Evolutionary conservation across 2,888 invertebrate genomes (phyloP).

Genomic region (Lydus trimaculatus): DNA sequence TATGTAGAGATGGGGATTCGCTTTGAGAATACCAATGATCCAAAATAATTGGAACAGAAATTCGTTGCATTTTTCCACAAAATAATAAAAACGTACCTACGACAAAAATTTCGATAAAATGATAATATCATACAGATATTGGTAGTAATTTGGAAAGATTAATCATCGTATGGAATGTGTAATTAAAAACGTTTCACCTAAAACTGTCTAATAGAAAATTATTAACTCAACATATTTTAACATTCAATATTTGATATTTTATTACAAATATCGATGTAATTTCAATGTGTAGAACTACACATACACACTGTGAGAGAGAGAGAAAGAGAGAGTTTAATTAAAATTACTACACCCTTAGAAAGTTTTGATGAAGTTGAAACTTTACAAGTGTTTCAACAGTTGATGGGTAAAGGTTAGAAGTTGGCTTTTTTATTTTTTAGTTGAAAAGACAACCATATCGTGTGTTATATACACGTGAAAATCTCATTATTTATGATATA

Average conservation of each 20-base stretch:
- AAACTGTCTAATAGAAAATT: not conserved
- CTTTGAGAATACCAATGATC: not conserved
- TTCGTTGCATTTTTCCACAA: not conserved
- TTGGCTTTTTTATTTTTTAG: not conserved
- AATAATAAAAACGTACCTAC: too few relatives aligned
- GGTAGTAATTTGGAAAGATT: not conserved
- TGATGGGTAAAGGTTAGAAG: not conserved
- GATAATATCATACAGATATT: not conserved
- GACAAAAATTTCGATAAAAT: constrained; percentile 1
- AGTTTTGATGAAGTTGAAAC: not conserved
- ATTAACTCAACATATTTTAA: not conserved
- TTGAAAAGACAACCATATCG: not conserved
- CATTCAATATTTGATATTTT: not conserved
- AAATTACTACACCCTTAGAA: not conserved
- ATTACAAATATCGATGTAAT: not conserved
- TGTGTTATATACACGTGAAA: not conserved
- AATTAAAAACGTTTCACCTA: not conserved
- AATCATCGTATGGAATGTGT: constrained; percentile 1
- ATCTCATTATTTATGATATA: not conserved
- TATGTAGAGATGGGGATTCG: not conserved
- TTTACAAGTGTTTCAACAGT: not conserved
- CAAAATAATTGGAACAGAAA: not conserved
- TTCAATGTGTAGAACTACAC: not conserved
- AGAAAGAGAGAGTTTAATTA: not conserved
- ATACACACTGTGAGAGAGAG: not conserved